A percentile compares a stretch with the other conserved stretches of the same genome.
phyloP scores from a whole-genome alignment of 2,888 invertebrate genomes.

The Cylloceria caligata region DNA sequence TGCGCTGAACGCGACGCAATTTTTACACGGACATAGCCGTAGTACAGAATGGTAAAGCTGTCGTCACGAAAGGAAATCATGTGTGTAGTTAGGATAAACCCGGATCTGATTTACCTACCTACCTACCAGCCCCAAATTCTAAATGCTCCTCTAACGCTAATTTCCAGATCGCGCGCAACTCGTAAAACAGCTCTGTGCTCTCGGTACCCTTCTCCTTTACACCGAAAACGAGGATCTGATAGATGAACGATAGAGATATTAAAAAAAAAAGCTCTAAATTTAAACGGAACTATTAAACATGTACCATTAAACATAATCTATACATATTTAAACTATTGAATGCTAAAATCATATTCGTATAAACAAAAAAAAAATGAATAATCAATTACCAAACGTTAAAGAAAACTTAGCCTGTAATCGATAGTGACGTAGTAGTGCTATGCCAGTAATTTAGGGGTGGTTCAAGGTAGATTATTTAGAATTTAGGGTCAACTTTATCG shows the following conservation, averaged over 20 bases:
- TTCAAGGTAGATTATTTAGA: slow-evolving; percentile 80
- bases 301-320: slow-evolving; percentile 83
- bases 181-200: slow-evolving; percentile 47
- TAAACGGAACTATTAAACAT: slow-evolving; percentile 77
- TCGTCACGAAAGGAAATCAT: slow-evolving; percentile 32
- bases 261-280: slow-evolving; percentile 74
- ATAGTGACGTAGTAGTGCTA: slow-evolving; percentile 80
- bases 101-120: slow-evolving; percentile 33
- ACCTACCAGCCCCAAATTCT: slow-evolving; percentile 7
- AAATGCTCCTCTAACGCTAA: slow-evolving; percentile 69
- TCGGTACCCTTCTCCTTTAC: background rate
- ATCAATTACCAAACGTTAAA: slow-evolving; percentile 81
- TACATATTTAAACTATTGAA: slow-evolving; percentile 84
- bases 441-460: slow-evolving; percentile 80
- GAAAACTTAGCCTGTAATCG: slow-evolving; percentile 79
- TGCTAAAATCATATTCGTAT: slow-evolving; percentile 83
- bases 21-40: slow-evolving; percentile 72
- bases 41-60: slow-evolving; percentile 59
- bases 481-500: slow-evolving; percentile 81
- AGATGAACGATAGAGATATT: slow-evolving; percentile 67
- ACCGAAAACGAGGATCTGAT: slow-evolving; percentile 64
- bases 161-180: slow-evolving; percentile 54
- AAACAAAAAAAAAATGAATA: slow-evolving; percentile 79
- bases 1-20: slow-evolving; percentile 69
- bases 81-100: slow-evolving; percentile 36